Base-by-base conservation (phyloP, 1,140 invertebrate species). In the Drosophila bocqueti region DNA sequence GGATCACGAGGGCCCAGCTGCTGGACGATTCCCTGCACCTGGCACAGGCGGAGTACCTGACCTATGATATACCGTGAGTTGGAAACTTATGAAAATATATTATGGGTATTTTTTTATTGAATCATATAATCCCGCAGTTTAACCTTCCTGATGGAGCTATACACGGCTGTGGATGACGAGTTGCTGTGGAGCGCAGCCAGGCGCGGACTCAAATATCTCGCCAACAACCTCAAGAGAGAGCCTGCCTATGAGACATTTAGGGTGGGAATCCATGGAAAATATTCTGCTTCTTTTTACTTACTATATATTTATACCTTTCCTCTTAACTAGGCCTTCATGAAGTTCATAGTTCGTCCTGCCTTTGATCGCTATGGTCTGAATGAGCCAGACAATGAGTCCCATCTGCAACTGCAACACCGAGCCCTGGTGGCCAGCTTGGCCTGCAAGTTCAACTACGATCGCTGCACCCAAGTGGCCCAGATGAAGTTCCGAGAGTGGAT, bases 1-100 rank as follows among this genome's bases (percentile, higher is more conserved):
- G 95, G 1, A 93, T 96, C 0, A 96, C 96, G 63, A 94, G 96
- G 46, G 97, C 96, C 0, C 96, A 97, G 81, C 90, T 98, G 1
- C 94, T 98, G 11, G 96, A 98, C 80, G 97, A 98, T 93, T 94
- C 96, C 2, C 95, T 98, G 83, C 96, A 96, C 86, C 93, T 98
- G 47, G 96, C 96, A 0, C 94, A 95, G 75, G 94, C 94, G 0
- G 95, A 94, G 34, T 81, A 95, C 4, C 60, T 96, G 3, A 81
- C 94, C 46, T 96, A 96, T 71, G 87, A 93, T 15, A 93, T 94
- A 31, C 95, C 95, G 24, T 86, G 57, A 45, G 84, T 45, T 45
- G 24, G 8, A 2, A 15, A 55, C 2, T 1, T 6, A 6, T 18
- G 0, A 5, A 21, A 21, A 13, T 13, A 21, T 45, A 45, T 11